Evolutionary conservation across 2,113 vertebrate species (phyloP).

Genomic region (Sakesphorus luctuosus): DNA sequence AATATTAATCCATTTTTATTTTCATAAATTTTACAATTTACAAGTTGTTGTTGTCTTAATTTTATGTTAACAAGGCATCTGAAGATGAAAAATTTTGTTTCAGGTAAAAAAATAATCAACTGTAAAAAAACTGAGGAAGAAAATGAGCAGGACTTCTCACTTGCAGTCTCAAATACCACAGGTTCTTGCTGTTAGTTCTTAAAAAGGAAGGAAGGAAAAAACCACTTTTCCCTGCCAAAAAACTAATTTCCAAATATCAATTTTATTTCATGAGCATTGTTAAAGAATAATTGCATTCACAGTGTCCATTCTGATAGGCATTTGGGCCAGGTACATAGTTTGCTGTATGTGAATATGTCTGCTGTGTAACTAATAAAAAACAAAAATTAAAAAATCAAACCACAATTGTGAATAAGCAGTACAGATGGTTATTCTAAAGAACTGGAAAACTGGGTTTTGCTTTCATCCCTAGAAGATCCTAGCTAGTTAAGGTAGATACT

Average conservation of each 20-base stretch:
- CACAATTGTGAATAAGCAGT: not conserved
- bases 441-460: not conserved
- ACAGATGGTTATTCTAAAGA: not conserved
- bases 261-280: not conserved
- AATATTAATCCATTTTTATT: conserved; percentile 72
- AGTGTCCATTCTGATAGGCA: not conserved
- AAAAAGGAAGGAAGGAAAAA: not conserved
- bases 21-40: conserved; percentile 78
- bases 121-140: not conserved
- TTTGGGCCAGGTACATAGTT: not conserved
- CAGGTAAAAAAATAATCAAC: not conserved
- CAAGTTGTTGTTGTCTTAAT: conserved; percentile 65
- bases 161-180: not conserved
- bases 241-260: not conserved
- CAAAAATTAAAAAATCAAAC: not conserved
- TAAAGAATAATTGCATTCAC: not conserved
- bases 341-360: not conserved
- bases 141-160: not conserved
- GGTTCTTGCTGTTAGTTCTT: not conserved
- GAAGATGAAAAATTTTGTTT: conserved; percentile 12
- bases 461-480: not conserved
- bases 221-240: not conserved
- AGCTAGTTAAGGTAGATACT: not conserved
- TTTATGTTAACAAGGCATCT: conserved; percentile 62
- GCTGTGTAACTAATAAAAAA: not conserved